These are phyloP conservation scores for Hirtodrosophila alboralis DNA, from an alignment of 2,888 invertebrate genomes.

Conservation along the genomic window DNA sequence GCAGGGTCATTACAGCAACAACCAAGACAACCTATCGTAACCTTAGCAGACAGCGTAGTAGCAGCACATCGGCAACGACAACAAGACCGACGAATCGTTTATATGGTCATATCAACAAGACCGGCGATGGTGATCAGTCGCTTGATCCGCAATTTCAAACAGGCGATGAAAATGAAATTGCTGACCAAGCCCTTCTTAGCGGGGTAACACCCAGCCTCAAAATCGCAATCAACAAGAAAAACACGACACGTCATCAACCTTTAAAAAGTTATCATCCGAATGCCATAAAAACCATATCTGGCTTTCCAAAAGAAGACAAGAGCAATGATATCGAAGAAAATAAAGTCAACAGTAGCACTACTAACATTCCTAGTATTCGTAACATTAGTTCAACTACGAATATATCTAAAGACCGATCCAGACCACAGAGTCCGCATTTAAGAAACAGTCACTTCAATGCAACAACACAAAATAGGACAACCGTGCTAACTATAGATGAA, in stretches of 20 bases:
- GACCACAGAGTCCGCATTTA: not conserved
- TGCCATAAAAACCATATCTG: constrained; percentile 3
- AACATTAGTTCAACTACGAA: not conserved
- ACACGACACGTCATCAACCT: constrained; percentile 11
- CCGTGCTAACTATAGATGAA: not conserved
- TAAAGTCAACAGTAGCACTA: not conserved
- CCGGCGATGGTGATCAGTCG: not conserved
- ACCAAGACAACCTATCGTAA: not conserved
- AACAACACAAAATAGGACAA: not conserved
- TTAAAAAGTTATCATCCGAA: constrained; percentile 20
- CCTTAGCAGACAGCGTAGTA: constrained; percentile 18
- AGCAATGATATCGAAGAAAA: not conserved
- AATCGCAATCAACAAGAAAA: not conserved
- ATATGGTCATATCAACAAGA: constrained; percentile 25
- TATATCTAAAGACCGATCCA: not conserved
- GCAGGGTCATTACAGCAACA: constrained; percentile 22
- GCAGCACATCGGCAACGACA: not conserved
- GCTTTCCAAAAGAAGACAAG: not conserved
- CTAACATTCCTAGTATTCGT: not conserved
- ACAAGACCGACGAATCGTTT: constrained; percentile 12
- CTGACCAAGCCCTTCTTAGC: not conserved
- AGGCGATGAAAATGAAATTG: constrained; percentile 30
- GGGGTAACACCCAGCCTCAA: not conserved
- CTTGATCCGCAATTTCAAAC: constrained; percentile 41
- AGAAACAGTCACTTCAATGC: not conserved